phyloP scores from a whole-genome alignment of 2,113 vertebrate genomes.

The Polyodon spathula region DNA sequence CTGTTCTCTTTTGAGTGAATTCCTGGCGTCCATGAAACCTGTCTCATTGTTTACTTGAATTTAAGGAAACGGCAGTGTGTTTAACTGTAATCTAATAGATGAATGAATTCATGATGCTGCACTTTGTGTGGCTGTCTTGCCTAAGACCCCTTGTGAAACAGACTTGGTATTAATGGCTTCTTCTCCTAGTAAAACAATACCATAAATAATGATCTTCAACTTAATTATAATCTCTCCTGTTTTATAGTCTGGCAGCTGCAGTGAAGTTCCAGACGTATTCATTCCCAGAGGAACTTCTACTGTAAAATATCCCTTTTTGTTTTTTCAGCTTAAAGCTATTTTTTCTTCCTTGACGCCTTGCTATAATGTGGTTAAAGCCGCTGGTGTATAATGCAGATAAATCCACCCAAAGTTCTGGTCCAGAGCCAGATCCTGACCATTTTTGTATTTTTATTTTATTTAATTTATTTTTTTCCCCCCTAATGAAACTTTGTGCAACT shows the following conservation, averaged over 20 bases:
- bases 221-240: slow-evolving; percentile 5
- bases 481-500: background rate
- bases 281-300: background rate
- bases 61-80: too few relatives aligned
- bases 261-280: background rate
- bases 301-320: background rate
- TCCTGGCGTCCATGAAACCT: too few relatives aligned
- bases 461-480: too few relatives aligned
- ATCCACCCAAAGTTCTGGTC: background rate
- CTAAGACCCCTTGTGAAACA: too few relatives aligned
- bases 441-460: too few relatives aligned
- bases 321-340: background rate
- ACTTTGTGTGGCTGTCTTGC: too few relatives aligned
- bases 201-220: slow-evolving; percentile 4
- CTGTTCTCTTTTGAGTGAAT: too few relatives aligned
- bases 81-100: too few relatives aligned
- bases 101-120: too few relatives aligned
- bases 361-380: background rate
- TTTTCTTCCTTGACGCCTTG: background rate
- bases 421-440: too few relatives aligned
- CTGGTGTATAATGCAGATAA: background rate
- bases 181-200: slow-evolving; percentile 11
- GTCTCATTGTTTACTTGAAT: too few relatives aligned
- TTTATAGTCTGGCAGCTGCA: background rate
- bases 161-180: background rate